These are phyloP conservation scores for Sebastes hubbsi DNA, from an alignment of 2,797 vertebrate species.

Conservation along the genomic window DNA sequence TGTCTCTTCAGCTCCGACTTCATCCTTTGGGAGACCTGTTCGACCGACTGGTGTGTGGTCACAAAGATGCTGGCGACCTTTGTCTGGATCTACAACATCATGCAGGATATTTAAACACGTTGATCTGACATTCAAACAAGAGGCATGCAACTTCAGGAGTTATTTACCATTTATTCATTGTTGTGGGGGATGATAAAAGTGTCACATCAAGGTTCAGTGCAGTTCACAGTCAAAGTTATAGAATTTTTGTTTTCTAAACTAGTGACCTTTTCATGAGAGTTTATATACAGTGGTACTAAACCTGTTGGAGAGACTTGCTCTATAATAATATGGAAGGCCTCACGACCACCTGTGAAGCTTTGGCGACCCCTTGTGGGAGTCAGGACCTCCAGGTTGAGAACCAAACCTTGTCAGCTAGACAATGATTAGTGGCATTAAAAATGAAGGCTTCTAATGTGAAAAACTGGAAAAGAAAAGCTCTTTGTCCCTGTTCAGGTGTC, in stretches of 20 bases:
- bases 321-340: not conserved
- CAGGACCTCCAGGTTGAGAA: no score
- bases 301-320: not conserved
- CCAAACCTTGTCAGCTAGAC: not conserved
- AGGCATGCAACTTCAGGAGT: not conserved
- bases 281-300: not conserved
- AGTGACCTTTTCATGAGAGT: not conserved
- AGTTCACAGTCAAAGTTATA: not conserved
- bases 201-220: not conserved
- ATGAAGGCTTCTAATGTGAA: not conserved
- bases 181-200: not conserved
- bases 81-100: constrained; percentile 80
- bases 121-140: not conserved
- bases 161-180: not conserved
- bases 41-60: constrained; percentile 90
- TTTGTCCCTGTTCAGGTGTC: constrained; percentile 4
- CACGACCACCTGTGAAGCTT: no score
- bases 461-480: not conserved
- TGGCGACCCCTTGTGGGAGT: no score
- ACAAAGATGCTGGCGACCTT: constrained; percentile 90
- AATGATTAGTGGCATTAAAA: not conserved
- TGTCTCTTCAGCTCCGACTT: constrained; percentile 85
- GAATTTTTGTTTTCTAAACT: not conserved
- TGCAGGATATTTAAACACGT: not conserved
- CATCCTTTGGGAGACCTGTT: constrained; percentile 86